Evolutionary conservation across 2,888 invertebrate genomes (phyloP).

Genomic region (Agrilus mali): DNA sequence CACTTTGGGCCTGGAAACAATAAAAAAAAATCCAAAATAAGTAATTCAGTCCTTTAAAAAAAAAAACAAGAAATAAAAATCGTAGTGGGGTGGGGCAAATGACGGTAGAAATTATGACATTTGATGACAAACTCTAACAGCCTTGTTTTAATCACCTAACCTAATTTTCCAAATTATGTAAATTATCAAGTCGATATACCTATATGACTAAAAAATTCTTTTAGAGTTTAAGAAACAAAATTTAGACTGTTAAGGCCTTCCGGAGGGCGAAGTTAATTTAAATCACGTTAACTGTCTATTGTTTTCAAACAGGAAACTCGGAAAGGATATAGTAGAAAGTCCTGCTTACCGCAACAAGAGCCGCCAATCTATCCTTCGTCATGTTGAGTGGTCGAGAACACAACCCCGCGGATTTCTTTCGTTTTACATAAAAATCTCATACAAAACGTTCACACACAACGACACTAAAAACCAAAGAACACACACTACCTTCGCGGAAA

Average conservation of each 20-base stretch:
- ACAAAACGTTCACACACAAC: constrained; percentile 60
- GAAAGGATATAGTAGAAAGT: constrained; percentile 16
- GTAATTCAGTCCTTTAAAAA: constrained; percentile 9
- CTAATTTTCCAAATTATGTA: constrained; percentile 16
- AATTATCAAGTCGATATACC: constrained; percentile 2
- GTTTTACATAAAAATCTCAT: constrained; percentile 64
- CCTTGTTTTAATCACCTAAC: constrained; percentile 20
- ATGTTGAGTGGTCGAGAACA: constrained; percentile 51
- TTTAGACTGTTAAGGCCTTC: neutral
- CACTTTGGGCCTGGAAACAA: constrained; percentile 81
- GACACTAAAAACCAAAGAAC: constrained; percentile 58
- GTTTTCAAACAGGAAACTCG: constrained; percentile 14
- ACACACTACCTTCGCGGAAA: constrained; percentile 64
- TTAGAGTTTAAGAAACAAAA: constrained; percentile 5
- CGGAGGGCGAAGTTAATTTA: neutral
- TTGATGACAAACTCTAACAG: constrained; percentile 4
- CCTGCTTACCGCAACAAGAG: constrained; percentile 78
- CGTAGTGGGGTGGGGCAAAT: constrained; percentile 11
- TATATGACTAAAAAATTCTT: constrained; percentile 1
- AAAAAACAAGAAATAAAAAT: constrained; percentile 7
- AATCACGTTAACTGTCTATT: neutral
- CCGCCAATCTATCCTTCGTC: constrained; percentile 97
- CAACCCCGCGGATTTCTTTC: constrained; percentile 54
- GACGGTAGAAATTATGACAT: constrained; percentile 5
- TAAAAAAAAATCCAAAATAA: constrained; percentile 3